These are phyloP conservation scores for Dendrolimus pini DNA, from an alignment of 2,888 invertebrate genomes.

Conservation along the genomic window DNA sequence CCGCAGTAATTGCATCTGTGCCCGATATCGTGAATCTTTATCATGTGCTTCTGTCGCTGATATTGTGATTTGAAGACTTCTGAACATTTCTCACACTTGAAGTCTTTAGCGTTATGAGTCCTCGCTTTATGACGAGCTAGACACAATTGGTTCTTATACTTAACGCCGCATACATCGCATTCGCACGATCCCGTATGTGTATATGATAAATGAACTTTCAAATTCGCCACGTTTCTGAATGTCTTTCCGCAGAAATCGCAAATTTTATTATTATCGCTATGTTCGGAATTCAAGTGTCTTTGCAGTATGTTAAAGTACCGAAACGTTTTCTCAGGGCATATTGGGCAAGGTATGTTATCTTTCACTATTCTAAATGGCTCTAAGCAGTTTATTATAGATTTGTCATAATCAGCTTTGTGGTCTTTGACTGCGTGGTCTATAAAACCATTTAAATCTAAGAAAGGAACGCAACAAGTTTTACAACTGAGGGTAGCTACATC, in stretches of 20 bases:
- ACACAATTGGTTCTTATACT: conserved; percentile 56
- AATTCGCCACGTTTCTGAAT: conserved; percentile 47
- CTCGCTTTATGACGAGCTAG: conserved; percentile 57
- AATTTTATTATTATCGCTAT: conserved; percentile 56
- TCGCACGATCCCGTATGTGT: conserved; percentile 50
- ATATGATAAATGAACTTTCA: conserved; percentile 53
- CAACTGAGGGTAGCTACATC: conserved; percentile 49
- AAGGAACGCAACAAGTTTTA: conserved; percentile 39
- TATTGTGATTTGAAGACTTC: conserved; percentile 69
- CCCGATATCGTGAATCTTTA: conserved; percentile 60
- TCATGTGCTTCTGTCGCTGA: conserved; percentile 71
- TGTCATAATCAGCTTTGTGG: conserved; percentile 56
- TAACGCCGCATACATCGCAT: conserved; percentile 48
- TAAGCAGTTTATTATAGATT: conserved; percentile 41
- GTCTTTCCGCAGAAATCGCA: conserved; percentile 61
- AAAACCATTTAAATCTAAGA: conserved; percentile 36
- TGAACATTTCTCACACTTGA: conserved; percentile 56
- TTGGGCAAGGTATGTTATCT: conserved; percentile 55
- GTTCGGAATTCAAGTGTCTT: conserved; percentile 55
- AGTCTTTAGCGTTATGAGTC: conserved; percentile 53
- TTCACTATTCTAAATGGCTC: conserved; percentile 52
- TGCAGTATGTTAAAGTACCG: conserved; percentile 53
- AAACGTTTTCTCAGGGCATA: conserved; percentile 43
- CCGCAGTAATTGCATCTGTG: conserved; percentile 58
- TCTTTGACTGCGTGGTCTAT: conserved; percentile 50